These are phyloP conservation scores for Onthophagus sagittarius DNA, from an alignment of 2,888 invertebrate species.

Conservation along the genomic window DNA sequence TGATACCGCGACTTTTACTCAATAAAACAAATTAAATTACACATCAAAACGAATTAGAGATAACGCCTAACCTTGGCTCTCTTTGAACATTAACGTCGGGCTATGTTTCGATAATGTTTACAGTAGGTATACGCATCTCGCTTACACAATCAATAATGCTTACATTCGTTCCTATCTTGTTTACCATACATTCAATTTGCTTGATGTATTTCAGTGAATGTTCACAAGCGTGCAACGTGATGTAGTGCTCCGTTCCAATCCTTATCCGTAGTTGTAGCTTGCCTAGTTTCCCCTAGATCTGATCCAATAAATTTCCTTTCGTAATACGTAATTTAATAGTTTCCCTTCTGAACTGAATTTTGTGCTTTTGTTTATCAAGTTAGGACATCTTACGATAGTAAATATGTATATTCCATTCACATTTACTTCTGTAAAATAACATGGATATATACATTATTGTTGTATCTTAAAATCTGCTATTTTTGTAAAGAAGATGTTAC, in stretches of 20 bases:
- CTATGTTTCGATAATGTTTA: neutral
- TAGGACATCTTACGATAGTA: neutral
- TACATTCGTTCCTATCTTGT: conserved; percentile 21
- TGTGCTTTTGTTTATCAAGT: conserved; percentile 18
- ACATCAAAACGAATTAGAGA: too few species aligned
- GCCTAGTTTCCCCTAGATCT: neutral
- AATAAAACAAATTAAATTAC: neutral
- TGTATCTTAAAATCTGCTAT: neutral
- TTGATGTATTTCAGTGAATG: conserved; percentile 16
- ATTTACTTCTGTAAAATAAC: too few species aligned
- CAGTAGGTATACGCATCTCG: conserved; percentile 1
- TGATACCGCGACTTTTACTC: neutral
- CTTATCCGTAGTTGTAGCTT: neutral
- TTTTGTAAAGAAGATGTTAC: neutral
- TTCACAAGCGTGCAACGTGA: neutral
- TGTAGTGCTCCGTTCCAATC: neutral
- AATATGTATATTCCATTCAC: too few species aligned
- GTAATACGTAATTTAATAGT: conserved; percentile 19
- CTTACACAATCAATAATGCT: conserved; percentile 22
- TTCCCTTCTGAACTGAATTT: conserved; percentile 1
- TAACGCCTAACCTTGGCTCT: neutral
- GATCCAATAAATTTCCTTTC: conserved; percentile 20
- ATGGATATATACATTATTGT: neutral
- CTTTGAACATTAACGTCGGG: neutral
- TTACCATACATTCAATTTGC: conserved; percentile 23